Evolutionary conservation across 1,140 invertebrate genomes (phyloP), one percentile per base, ranked within the genome.

Genomic region (Schlechtendalia chinensis): DNA sequence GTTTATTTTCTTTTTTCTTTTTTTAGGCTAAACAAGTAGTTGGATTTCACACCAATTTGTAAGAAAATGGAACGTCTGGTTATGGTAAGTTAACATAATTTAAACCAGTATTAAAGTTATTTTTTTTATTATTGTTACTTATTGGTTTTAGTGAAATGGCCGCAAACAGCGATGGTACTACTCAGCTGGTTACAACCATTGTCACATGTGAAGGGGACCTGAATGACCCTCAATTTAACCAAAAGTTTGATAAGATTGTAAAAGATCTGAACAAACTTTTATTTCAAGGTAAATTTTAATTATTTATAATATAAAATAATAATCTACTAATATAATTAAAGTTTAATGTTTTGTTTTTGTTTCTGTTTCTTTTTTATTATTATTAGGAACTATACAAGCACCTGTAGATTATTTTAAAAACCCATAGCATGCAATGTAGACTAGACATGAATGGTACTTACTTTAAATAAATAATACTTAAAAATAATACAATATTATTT

Each of bases 191-290:
- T 85, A 89, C 91, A 87, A 91, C 91, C 84, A 90, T 93, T 84
- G 89, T 94, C 86, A 93, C 92, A 81, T 94, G 93, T 87, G 90
- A 93, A 86, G 93, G 93, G 83, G 90, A 93, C 86, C 89, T 93
- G 83, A 88, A 88, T 84, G 92, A 94, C 87, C 92, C 93, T 83
- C 87, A 90, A 83, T 92, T 94, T 86, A 90, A 90, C 82, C 86
- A 87, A 79, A 89, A 90, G 83, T 90, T 94, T 84, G 88, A 91
- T 84, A 85, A 87, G 81, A 90, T 93, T 84, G 88, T 93, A 80
- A 87, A 89, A 84, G 88, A 88, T 83, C 89, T 94, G 74, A 89
- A 91, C 85, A 88, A 88, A 86, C 87, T 93, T 83, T 87, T 93
- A 82, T 90, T 89, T 83, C 89, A 90, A 88, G 90, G 91, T 91